Percentiles rank a stretch among this genome's conserved stretches.
Evolutionary conservation across 2,113 vertebrate genomes (phyloP).

Genomic region (Eulemur macaco): DNA sequence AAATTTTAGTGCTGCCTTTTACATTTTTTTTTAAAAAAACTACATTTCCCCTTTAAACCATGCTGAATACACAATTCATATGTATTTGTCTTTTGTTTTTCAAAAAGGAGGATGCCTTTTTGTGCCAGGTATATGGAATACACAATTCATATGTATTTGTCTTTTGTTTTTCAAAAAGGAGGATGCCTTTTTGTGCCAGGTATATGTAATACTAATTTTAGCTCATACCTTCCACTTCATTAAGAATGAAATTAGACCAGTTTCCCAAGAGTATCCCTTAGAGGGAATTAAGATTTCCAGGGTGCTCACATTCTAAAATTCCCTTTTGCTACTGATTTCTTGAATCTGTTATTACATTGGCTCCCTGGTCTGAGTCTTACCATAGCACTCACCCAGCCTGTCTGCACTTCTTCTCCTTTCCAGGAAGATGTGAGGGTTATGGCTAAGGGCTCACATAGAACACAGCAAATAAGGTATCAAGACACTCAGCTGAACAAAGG

Average conservation of each 20-base stretch:
- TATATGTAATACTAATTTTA: slow-evolving; percentile 26
- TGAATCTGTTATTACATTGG: neutral
- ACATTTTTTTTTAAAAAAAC: neutral
- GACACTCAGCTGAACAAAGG: neutral
- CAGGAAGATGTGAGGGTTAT: neutral
- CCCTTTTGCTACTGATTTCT: neutral
- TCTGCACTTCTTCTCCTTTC: neutral
- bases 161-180: neutral
- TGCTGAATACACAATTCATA: neutral
- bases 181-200: neutral
- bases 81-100: neutral
- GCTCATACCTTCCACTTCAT: neutral
- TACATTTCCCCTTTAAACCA: neutral
- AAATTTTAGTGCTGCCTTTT: neutral
- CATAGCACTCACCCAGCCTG: neutral
- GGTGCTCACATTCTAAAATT: neutral
- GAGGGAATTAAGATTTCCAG: neutral
- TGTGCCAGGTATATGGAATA: too few species aligned
- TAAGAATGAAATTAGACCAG: slow-evolving; percentile 19
- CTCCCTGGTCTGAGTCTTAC: neutral
- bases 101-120: neutral
- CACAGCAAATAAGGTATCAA: neutral
- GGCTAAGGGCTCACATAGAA: neutral
- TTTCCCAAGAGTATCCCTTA: neutral
- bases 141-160: neutral